A percentile compares a stretch with the other conserved stretches of the same genome.
Evolutionary conservation across 2,113 vertebrate genomes (phyloP).

Genomic region (Melanostigma gelatinosum): DNA sequence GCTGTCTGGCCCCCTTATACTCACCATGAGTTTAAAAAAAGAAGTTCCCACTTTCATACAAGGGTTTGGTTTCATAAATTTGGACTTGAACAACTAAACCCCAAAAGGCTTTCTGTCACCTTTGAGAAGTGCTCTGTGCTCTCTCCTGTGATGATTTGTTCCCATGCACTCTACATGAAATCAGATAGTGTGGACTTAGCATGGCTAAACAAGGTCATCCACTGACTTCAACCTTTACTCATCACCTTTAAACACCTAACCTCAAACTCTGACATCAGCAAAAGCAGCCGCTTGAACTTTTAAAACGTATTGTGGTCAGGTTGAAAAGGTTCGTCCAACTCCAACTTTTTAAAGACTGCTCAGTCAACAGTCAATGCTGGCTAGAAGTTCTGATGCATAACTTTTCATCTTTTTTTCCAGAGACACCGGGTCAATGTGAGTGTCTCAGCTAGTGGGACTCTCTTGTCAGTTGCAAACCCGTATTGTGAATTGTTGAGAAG

Average conservation of each 20-base stretch:
- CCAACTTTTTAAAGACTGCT: conserved; percentile 22
- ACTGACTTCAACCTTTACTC: conserved; percentile 4
- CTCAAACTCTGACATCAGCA: conserved; percentile 26
- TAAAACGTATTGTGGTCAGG: conserved; percentile 15
- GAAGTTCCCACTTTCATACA: not conserved
- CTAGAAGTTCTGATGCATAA: conserved; percentile 23
- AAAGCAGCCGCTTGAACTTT: conserved; percentile 11
- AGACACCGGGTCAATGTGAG: conserved; percentile 15
- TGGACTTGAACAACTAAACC: not conserved
- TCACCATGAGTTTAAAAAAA: not conserved
- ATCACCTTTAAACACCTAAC: conserved; percentile 5
- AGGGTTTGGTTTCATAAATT: not conserved
- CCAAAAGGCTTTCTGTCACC: not conserved
- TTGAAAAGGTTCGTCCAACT: conserved; percentile 28
- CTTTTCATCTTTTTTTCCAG: not conserved
- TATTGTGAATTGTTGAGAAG: conserved; percentile 4
- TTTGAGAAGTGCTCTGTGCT: conserved; percentile 3
- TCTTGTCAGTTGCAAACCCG: conserved; percentile 14
- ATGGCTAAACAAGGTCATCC: conserved; percentile 3
- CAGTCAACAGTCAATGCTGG: not conserved
- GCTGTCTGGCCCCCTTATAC: not conserved
- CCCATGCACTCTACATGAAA: conserved; percentile 45
- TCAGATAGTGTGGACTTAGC: conserved; percentile 33
- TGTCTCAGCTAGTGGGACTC: conserved; percentile 12
- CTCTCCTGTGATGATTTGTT: conserved; percentile 20